A percentile compares a stretch with the other conserved stretches of the same genome.
Conservation (phyloP, 2,888 invertebrate genomes). For the Xanthia icteritia region DNA sequence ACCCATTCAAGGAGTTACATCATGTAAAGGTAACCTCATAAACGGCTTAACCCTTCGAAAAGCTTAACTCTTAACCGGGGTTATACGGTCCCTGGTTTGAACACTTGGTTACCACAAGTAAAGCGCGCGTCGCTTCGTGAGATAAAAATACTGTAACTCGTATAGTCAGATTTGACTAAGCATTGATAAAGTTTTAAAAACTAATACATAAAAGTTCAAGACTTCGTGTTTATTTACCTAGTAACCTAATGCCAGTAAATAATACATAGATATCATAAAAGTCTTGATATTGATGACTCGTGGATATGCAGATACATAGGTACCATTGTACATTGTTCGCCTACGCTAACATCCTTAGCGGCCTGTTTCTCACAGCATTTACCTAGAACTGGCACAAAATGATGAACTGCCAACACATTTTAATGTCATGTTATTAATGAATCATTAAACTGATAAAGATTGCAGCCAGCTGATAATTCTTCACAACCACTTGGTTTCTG, state of each 20-base stretch:
- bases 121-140: too few species aligned
- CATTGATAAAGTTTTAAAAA: not conserved
- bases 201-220: not conserved
- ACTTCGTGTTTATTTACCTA: not conserved
- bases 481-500: not conserved
- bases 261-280: not conserved
- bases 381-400: not conserved
- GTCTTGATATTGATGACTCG: conserved; percentile 18
- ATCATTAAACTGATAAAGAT: not conserved
- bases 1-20: too few species aligned
- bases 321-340: not conserved
- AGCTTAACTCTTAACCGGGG: too few species aligned
- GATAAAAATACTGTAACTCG: not conserved
- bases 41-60: too few species aligned
- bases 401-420: conserved; percentile 8
- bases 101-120: too few species aligned
- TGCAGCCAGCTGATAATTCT: not conserved
- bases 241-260: not conserved
- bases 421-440: not conserved
- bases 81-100: too few species aligned
- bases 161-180: not conserved
- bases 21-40: too few species aligned
- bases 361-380: conserved; percentile 20
- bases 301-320: conserved; percentile 3
- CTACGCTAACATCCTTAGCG: not conserved